Base-by-base conservation (phyloP, 2,113 vertebrate genomes). In the Cyanoderma ruficeps region DNA sequence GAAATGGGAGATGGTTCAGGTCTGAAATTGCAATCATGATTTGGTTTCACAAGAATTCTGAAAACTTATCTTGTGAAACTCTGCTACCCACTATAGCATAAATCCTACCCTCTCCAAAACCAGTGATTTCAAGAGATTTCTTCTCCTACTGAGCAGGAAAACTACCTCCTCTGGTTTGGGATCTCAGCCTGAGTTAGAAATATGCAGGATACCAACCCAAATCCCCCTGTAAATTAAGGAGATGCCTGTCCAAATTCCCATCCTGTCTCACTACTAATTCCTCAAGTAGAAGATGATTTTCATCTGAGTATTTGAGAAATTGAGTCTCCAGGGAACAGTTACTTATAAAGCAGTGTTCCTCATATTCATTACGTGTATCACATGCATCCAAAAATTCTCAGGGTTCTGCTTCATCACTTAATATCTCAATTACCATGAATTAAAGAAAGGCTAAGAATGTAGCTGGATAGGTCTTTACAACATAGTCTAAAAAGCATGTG, bases 211-310 rank as follows among this genome's bases (percentile, higher is more conserved):
- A 79, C 24, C 55, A 91, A 57, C 17, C 5, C 63, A 96, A 95
- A 97, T 95, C 59, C 63, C 83, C 72, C 53, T 94, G 63, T 88
- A 94, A 96, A 91, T 90, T 71, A 82, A 65, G 47, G 61, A 69
- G 39, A 83, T 91, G 93, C 33, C 67, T 63, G 9, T 9, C 41
- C 28, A 60, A 88, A 44, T 96, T 96, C 90, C 44, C 79, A 94
- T 80, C 79, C 93, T 82, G 47, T 78, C 49, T 87, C 72, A 67
- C 46, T 42, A 53, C 60, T 83, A 77, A 88, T 94, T 96, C 65
- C 47, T 76, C 46, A 83, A 89, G 44, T 19, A 83, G 68, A 60
- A 89, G 87, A 82, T 93, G 72, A 91, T 91, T 91, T 95, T 93
- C 39, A 79, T 90, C 35, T 77, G 49, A 83, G 71, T 72, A 39